Evolutionary conservation across 2,113 vertebrate species (phyloP).

Genomic region (Phaetusa simplex): DNA sequence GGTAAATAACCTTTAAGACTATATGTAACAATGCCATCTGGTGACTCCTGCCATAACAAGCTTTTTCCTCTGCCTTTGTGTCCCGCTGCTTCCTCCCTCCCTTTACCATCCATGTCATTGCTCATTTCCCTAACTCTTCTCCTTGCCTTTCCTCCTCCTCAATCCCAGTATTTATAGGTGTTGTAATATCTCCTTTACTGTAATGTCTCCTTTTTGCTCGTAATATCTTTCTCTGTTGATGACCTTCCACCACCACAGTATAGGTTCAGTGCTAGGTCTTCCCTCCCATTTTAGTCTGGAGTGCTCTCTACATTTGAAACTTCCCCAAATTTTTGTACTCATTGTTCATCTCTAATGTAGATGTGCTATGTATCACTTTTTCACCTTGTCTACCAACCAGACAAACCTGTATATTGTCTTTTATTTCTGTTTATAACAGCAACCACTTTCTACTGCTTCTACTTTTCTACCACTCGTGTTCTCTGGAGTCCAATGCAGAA

Average conservation of each 20-base stretch:
- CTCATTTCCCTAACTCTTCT: background rate
- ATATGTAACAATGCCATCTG: slow-evolving; percentile 10
- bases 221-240: background rate
- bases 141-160: background rate
- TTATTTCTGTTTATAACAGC: background rate
- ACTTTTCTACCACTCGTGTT: background rate
- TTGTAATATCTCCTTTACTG: background rate
- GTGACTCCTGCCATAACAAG: slow-evolving; percentile 12
- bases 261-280: background rate
- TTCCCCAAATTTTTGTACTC: background rate
- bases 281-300: background rate
- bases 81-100: background rate
- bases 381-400: background rate
- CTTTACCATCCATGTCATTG: background rate
- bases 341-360: background rate
- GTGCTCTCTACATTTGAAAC: background rate
- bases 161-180: background rate
- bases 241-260: background rate
- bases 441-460: background rate
- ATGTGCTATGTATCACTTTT: background rate
- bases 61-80: background rate
- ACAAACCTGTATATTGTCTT: background rate
- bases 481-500: background rate
- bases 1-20: slow-evolving; percentile 30
- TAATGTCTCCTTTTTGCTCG: background rate